These are phyloP conservation scores for Stomorhina lunata DNA, from an alignment of 2,888 invertebrate genomes.

Conservation along the genomic window DNA sequence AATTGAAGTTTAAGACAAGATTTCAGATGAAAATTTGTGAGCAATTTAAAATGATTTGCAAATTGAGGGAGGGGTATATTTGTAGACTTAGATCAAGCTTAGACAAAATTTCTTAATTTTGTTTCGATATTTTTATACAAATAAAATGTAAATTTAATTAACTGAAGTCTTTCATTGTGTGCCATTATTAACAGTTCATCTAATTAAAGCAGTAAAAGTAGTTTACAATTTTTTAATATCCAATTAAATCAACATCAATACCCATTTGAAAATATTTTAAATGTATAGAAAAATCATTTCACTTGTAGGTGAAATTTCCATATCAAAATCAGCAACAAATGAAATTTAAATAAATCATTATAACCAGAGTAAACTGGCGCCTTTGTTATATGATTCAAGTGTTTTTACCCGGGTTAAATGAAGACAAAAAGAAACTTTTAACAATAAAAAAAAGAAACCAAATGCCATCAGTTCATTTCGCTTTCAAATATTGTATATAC, in stretches of 20 bases:
- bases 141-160: not conserved
- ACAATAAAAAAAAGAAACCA: not conserved
- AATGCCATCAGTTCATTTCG: slow-evolving; percentile 8
- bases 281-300: slow-evolving; percentile 1
- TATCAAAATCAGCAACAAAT: slow-evolving; percentile 27
- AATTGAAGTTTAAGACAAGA: not conserved
- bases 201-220: not conserved
- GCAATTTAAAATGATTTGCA: slow-evolving; percentile 10
- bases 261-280: slow-evolving; percentile 20
- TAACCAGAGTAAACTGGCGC: slow-evolving; percentile 24
- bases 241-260: not conserved
- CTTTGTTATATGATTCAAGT: slow-evolving; percentile 30
- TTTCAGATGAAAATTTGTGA: slow-evolving; percentile 24
- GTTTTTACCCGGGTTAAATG: not conserved
- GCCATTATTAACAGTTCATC: not conserved
- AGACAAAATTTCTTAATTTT: not conserved
- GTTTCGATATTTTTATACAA: not conserved
- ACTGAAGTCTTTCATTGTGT: not conserved
- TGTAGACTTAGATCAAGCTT: not conserved
- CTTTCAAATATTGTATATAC: too few relatives aligned
- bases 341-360: not conserved
- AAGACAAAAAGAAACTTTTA: slow-evolving; percentile 14
- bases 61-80: not conserved
- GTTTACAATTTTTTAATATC: not conserved
- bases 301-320: slow-evolving; percentile 32